phyloP scores from a whole-genome alignment of 2,888 invertebrate species.

The Tenthredo scrophulariae region DNA sequence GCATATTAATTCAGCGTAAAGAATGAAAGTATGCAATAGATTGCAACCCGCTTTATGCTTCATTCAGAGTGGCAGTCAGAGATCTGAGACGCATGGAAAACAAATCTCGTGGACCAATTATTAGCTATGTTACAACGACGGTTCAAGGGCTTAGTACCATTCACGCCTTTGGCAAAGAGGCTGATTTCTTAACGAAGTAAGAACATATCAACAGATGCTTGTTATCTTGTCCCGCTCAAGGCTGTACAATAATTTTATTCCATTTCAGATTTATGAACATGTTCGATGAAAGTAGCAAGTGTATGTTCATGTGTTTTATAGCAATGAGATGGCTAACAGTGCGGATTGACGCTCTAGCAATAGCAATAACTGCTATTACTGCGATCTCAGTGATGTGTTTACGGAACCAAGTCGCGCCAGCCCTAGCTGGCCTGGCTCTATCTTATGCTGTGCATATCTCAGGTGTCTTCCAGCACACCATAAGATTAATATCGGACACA shows the following conservation, averaged over 20 bases:
- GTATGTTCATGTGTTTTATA: slow-evolving; percentile 78
- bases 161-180: slow-evolving; percentile 82
- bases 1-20: background rate
- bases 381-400: slow-evolving; percentile 79
- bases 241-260: background rate
- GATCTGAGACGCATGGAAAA: slow-evolving; percentile 81
- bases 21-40: too few relatives aligned
- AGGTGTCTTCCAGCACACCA: slow-evolving; percentile 81
- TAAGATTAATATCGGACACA: slow-evolving; percentile 78
- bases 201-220: slow-evolving; percentile 41
- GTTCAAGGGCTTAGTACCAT: slow-evolving; percentile 82
- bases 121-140: slow-evolving; percentile 81
- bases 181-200: slow-evolving; percentile 79
- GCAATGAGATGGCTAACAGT: slow-evolving; percentile 77
- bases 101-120: slow-evolving; percentile 81
- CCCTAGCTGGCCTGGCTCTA: slow-evolving; percentile 83
- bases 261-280: slow-evolving; percentile 78
- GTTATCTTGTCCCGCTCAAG: background rate
- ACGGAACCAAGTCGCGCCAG: slow-evolving; percentile 78
- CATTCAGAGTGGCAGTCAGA: slow-evolving; percentile 74
- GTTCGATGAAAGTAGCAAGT: slow-evolving; percentile 79
- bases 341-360: slow-evolving; percentile 70
- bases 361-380: slow-evolving; percentile 77
- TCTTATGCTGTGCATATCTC: slow-evolving; percentile 82
- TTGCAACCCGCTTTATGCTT: background rate